Percentiles rank a stretch among this genome's conserved stretches.
Conservation (phyloP, 2,113 vertebrate species). For the Taxidea taxus region DNA sequence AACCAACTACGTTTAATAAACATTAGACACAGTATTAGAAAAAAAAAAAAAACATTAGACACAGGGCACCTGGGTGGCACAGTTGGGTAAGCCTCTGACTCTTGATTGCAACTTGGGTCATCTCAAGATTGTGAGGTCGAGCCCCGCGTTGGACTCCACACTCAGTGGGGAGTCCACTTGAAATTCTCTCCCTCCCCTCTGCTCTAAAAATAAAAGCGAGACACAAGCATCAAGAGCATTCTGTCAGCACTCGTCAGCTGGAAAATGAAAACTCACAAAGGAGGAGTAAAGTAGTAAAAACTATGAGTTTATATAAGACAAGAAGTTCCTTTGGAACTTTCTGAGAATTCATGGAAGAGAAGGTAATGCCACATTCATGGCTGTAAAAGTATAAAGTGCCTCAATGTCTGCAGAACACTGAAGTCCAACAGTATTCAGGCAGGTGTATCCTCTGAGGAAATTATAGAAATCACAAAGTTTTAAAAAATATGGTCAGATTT, state of each 20-base stretch:
- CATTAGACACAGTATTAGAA: neutral
- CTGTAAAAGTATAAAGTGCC: neutral
- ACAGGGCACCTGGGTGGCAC: neutral
- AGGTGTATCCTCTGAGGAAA: neutral
- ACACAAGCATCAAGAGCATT: neutral
- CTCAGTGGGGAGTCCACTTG: neutral
- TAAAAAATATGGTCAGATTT: neutral
- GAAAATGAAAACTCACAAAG: neutral
- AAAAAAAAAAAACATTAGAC: neutral
- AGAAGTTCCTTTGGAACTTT: neutral
- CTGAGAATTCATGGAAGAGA: neutral
- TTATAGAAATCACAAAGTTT: neutral
- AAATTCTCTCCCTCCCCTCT: no score
- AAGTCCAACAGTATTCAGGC: neutral
- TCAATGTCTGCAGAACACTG: neutral
- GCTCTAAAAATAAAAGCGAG: neutral
- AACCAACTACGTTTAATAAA: neutral
- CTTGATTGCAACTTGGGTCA: neutral
- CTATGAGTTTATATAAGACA: neutral
- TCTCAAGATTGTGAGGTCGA: neutral
- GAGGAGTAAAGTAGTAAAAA: neutral
- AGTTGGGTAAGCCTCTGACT: neutral
- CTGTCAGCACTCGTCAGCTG: neutral
- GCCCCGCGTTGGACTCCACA: neutral
- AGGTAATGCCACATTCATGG: neutral